A percentile compares a stretch with the other conserved stretches of the same genome.
Conservation (phyloP, 2,113 vertebrate genomes). For the Mustela lutreola region DNA sequence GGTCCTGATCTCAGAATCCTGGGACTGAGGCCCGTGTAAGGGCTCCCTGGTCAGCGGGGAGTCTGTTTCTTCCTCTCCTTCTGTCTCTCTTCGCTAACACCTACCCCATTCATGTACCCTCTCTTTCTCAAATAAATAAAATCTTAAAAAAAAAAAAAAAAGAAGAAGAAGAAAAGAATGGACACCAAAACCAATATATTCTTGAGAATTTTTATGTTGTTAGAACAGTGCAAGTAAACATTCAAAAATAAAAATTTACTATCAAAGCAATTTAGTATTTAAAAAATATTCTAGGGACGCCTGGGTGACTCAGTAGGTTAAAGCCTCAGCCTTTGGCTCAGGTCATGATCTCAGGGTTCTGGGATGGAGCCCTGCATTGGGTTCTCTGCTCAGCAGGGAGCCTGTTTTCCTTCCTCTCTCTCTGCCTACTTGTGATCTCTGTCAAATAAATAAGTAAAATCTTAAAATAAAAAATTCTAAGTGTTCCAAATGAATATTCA, state of each 20-base stretch:
- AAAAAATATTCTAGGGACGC: background rate
- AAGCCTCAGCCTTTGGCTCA: too few species aligned
- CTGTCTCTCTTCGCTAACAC: background rate
- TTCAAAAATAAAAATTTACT: constrained; percentile 50
- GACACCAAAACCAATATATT: background rate
- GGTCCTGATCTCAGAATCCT: background rate
- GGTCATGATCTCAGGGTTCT: too few species aligned
- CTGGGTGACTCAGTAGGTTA: too few species aligned
- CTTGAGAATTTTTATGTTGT: background rate
- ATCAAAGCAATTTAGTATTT: constrained; percentile 20
- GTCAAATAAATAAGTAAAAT: too few species aligned
- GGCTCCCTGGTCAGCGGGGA: background rate
- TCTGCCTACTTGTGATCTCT: too few species aligned
- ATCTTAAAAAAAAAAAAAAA: background rate
- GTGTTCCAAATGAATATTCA: background rate
- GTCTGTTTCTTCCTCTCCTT: background rate
- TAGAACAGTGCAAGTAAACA: background rate
- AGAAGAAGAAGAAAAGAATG: background rate
- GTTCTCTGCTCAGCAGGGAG: too few species aligned
- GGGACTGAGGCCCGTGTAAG: background rate
- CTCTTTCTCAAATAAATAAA: background rate
- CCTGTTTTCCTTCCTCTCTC: too few species aligned
- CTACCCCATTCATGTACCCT: background rate
- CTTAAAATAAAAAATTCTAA: background rate
- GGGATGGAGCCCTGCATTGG: too few species aligned